Percentiles rank a stretch among this genome's conserved stretches.
These are phyloP conservation scores for Acanthurus tractus DNA, from an alignment of 2,797 vertebrate species.

Conservation along the genomic window DNA sequence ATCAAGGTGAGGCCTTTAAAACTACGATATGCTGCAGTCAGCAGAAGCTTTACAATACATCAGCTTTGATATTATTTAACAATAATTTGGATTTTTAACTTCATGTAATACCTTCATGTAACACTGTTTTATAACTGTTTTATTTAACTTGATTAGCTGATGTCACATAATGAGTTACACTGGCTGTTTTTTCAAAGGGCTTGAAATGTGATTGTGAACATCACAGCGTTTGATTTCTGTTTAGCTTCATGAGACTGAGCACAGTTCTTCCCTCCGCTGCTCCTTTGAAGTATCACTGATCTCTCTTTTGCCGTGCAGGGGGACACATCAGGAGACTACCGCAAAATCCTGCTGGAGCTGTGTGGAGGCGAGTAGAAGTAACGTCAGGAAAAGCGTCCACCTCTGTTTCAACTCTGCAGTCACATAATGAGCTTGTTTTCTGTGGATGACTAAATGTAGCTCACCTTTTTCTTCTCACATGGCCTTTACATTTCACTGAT, in stretches of 20 bases:
- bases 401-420: neutral
- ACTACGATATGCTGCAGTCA: neutral
- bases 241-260: neutral
- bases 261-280: neutral
- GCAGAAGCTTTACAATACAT: conserved; percentile 31
- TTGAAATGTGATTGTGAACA: neutral
- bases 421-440: conserved; percentile 12
- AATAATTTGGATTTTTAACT: conserved; percentile 2
- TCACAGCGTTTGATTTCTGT: neutral
- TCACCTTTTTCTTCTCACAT: neutral
- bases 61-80: conserved; percentile 27
- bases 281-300: conserved; percentile 32
- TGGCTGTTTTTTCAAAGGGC: neutral
- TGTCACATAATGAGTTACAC: neutral
- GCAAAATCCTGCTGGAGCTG: conserved; percentile 95
- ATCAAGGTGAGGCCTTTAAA: conserved; percentile 90
- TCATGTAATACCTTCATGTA: conserved; percentile 2
- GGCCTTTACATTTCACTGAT: conserved; percentile 55
- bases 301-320: conserved; percentile 81
- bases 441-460: neutral
- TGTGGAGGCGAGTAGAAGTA: conserved; percentile 92
- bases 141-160: neutral
- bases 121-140: neutral
- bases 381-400: neutral
- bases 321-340: conserved; percentile 97